phyloP scores from a whole-genome alignment of 2,113 vertebrate genomes.

The Maccullochella peelii region DNA sequence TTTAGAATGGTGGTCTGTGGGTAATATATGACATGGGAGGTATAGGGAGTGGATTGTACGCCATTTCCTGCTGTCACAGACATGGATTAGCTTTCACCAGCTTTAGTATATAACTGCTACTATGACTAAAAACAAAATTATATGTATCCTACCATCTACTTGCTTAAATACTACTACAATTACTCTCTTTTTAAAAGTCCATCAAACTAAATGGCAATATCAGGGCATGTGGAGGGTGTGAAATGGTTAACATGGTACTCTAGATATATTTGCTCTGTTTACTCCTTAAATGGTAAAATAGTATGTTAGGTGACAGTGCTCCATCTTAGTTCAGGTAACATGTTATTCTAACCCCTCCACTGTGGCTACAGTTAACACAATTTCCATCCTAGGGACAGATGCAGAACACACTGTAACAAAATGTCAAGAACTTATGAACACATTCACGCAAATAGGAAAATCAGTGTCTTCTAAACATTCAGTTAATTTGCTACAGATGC shows the following conservation, averaged over 20 bases:
- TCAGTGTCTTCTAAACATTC: neutral
- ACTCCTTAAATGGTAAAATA: neutral
- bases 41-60: too few species aligned
- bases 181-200: neutral
- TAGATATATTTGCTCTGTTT: neutral
- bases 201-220: neutral
- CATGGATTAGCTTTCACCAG: too few species aligned
- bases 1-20: too few species aligned
- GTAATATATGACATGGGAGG: too few species aligned
- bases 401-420: neutral
- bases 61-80: too few species aligned
- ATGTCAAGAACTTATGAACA: neutral
- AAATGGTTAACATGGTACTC: neutral
- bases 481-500: neutral
- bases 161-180: neutral
- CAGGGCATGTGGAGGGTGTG: neutral
- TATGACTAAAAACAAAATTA: neutral
- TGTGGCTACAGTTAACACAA: neutral
- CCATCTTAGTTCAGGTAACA: neutral
- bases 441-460: neutral
- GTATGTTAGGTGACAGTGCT: neutral
- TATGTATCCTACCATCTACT: neutral
- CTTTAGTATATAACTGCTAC: too few species aligned
- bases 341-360: neutral
- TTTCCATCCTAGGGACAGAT: neutral